phyloP scores from a whole-genome alignment of 2,888 invertebrate species.

The Apodemia mormo region DNA sequence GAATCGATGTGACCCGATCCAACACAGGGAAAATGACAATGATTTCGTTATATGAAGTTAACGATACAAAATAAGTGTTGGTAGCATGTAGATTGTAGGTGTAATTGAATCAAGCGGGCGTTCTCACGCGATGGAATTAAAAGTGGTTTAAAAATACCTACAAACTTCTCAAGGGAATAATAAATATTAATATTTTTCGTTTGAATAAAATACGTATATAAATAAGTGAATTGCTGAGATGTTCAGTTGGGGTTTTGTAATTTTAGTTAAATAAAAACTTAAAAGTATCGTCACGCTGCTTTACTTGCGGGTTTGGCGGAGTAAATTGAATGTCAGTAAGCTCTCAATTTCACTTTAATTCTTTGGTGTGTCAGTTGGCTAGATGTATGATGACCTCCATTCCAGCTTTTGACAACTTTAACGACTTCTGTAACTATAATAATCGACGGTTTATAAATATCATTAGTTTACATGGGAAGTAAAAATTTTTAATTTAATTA shows the following conservation, averaged over 20 bases:
- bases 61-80: neutral
- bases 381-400: no score
- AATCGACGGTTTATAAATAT: no score
- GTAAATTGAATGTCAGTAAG: no score
- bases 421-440: no score
- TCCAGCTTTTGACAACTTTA: no score
- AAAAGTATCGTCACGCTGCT: neutral
- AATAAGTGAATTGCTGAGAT: neutral
- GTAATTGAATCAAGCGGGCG: neutral
- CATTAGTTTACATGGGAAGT: no score
- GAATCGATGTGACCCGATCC: no score
- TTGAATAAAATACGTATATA: conserved; percentile 3
- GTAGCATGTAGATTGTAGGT: neutral
- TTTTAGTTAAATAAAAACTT: neutral
- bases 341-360: no score
- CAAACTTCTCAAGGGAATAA: conserved; percentile 8
- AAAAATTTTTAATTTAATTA: no score
- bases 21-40: neutral
- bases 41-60: neutral
- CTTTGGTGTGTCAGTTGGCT: no score
- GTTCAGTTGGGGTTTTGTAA: neutral
- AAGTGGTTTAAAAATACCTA: conserved; percentile 1
- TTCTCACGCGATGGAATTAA: neutral
- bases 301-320: no score
- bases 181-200: conserved; percentile 8